Evolutionary conservation across 2,797 vertebrate genomes (phyloP), one percentile per base, ranked within the genome.

Genomic region (Notolepis coatsorum): DNA sequence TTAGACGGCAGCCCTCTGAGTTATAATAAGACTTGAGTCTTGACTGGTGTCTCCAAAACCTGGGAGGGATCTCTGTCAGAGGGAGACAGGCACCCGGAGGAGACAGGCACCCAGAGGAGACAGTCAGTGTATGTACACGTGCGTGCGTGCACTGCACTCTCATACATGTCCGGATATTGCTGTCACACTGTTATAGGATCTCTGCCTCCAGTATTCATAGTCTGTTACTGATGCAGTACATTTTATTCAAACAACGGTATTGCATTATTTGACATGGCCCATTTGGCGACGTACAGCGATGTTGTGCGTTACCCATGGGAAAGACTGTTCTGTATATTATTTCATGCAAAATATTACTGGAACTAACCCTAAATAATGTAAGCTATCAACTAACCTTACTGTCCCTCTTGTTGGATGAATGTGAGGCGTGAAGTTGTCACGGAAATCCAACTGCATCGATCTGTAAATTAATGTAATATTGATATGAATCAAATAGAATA

Each of bases 41-140:
- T 65, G 42, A 79, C 69, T 75, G 37, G 33, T 69, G 56, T 79
- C 54, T 74, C 47, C 65, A 67, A 55, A 69, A 69, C 61, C 78
- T 81, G 64, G 57, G 67, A 79, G 77, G 67, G 45, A 67, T 80
- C 65, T 79, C 39, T 81, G 68, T 81, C 68, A 45, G 50, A 76
- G 57, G 67, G 61, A 81, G 57, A 81, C 73, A n/a, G 33, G 35
- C 35, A 64, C 67, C 80, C 72, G 66, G 71, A 76, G 78, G 71
- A 80, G 67, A 80, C 72, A 75, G 65, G 35, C 35, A 64, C 67
- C 80, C 72, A 68, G 71, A 76, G 78, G 71, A 80, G 67, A 80
- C 72, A 75, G 33, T 35, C 52, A 59, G 20, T 57, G 33, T 61
- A 12, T 54, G 30, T 2, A 23, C 42, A 9, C 55, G 12, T 69